Percentiles rank a stretch among this genome's conserved stretches.
Evolutionary conservation across 2,797 vertebrate species (phyloP).

Genomic region (Salmo trutta): DNA sequence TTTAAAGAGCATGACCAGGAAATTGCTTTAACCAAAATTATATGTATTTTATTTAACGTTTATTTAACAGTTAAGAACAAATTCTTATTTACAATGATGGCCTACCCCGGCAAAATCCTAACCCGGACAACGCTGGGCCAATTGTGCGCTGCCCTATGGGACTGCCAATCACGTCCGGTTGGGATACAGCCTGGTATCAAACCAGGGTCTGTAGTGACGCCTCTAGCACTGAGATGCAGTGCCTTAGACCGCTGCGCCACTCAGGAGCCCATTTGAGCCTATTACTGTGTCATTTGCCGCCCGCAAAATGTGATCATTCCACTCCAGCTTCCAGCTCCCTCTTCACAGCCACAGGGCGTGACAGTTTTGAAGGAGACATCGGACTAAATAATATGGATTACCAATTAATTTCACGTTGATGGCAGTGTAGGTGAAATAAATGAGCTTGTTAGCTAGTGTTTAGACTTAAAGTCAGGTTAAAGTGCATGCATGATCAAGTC

Average conservation of each 20-base stretch:
- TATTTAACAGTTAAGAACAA: too few species aligned
- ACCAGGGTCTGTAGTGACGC: too few species aligned
- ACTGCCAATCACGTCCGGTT: too few species aligned
- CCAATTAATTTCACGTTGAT: not conserved
- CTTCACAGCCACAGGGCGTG: not conserved
- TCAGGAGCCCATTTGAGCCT: not conserved
- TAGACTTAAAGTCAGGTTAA: not conserved
- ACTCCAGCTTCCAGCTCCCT: not conserved
- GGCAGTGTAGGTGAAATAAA: conserved; percentile 6
- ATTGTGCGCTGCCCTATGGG: too few species aligned
- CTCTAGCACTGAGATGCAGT: too few species aligned
- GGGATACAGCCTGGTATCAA: too few species aligned
- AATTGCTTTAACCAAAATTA: not conserved
- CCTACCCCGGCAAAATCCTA: too few species aligned
- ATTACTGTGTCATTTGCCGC: not conserved
- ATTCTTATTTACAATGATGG: too few species aligned
- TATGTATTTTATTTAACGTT: not conserved
- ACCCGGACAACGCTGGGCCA: too few species aligned
- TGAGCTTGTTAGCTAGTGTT: conserved; percentile 2
- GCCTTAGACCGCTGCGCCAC: too few species aligned
- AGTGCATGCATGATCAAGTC: not conserved
- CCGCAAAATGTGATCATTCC: not conserved
- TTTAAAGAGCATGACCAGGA: not conserved
- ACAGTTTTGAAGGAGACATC: not conserved
- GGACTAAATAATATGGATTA: conserved; percentile 4